A percentile compares a stretch with the other conserved stretches of the same genome.
phyloP scores from a whole-genome alignment of 1,140 invertebrate species.

The Drosophila carrolli region DNA sequence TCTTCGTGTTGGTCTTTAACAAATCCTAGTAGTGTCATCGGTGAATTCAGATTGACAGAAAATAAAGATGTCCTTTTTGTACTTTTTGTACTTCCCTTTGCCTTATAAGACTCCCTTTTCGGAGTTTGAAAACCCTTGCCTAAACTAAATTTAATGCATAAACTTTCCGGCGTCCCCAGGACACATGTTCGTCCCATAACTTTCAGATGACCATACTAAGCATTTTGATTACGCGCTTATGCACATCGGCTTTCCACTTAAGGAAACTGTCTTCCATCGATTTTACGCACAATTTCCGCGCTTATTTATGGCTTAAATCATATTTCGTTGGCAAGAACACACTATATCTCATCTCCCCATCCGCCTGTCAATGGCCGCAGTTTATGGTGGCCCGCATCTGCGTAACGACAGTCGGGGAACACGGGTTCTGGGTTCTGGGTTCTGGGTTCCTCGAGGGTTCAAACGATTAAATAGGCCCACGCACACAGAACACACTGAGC shows the following conservation, averaged over 20 bases:
- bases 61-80: not conserved
- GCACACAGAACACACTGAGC: not conserved
- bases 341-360: conserved; percentile 6
- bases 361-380: conserved; percentile 1
- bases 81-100: not conserved
- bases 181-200: conserved; percentile 8
- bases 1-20: not conserved
- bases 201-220: conserved; percentile 17
- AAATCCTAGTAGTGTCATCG: conserved; percentile 1
- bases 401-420: conserved; percentile 20
- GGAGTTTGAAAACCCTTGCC: not conserved
- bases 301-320: conserved; percentile 56
- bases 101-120: not conserved
- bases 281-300: conserved; percentile 53
- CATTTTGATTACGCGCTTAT: conserved; percentile 39
- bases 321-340: conserved; percentile 17
- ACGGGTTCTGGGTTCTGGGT: conserved; percentile 15
- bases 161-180: not conserved
- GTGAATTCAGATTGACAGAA: not conserved
- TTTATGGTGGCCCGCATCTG: conserved; percentile 40
- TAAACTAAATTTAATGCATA: conserved; percentile 11
- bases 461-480: conserved; percentile 50
- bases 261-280: conserved; percentile 20
- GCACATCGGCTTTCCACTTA: conserved; percentile 23
- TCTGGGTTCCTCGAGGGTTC: conserved; percentile 31